A percentile compares a stretch with the other conserved stretches of the same genome.
phyloP scores from a whole-genome alignment of 2,113 vertebrate species.

The Sakesphorus luctuosus region DNA sequence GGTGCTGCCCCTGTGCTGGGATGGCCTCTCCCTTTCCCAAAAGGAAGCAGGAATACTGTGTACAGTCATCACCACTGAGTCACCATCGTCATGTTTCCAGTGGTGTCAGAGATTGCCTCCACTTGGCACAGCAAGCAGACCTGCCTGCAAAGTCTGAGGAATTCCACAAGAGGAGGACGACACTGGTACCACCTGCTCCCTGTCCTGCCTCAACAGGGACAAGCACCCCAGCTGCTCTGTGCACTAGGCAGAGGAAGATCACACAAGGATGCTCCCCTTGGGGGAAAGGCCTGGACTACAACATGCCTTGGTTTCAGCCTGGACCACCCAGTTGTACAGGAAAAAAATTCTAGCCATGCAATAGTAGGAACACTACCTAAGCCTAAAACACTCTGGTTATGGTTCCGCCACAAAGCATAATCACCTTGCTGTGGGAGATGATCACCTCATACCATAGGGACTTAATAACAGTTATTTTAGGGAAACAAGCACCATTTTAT shows the following conservation, averaged over 20 bases:
- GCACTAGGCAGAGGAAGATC: not conserved
- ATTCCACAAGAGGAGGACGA: not conserved
- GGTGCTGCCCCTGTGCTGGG: not conserved
- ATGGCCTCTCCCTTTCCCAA: not conserved
- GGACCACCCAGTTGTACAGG: not conserved
- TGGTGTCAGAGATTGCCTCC: not conserved
- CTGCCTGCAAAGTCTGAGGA: not conserved
- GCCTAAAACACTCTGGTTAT: not conserved
- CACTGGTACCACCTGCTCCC: not conserved
- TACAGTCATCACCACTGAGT: not conserved
- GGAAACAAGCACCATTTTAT: not conserved
- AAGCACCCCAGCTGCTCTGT: not conserved
- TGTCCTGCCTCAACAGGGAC: not conserved
- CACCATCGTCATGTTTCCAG: not conserved
- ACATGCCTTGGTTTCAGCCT: not conserved
- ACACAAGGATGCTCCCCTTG: rapidly evolving
- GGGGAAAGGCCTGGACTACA: not conserved
- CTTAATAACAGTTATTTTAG: not conserved
- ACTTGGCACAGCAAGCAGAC: rapidly evolving
- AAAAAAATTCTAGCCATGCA: not conserved
- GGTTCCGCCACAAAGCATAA: not conserved
- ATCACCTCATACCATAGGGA: rapidly evolving
- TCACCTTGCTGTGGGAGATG: not conserved
- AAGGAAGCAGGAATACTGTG: not conserved
- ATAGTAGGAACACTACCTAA: not conserved